These are phyloP conservation scores for Bellardia pandia DNA, from an alignment of 2,888 invertebrate genomes.

Conservation along the genomic window DNA sequence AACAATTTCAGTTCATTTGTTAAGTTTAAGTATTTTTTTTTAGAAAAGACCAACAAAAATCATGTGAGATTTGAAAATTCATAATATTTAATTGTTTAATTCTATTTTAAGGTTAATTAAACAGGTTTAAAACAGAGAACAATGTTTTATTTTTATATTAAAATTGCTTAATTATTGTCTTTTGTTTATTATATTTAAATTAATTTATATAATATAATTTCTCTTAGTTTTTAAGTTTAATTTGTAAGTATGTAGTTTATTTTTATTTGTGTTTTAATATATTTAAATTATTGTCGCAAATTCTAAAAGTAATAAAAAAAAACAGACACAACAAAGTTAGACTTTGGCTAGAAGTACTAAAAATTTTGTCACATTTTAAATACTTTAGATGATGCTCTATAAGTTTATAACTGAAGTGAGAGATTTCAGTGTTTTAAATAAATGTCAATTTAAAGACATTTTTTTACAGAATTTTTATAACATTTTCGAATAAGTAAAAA, in stretches of 20 bases:
- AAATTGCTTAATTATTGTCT: not conserved
- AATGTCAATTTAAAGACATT: too few relatives aligned
- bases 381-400: too few relatives aligned
- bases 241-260: conserved; percentile 3
- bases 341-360: too few relatives aligned
- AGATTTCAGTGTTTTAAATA: too few relatives aligned
- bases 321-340: not conserved
- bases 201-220: not conserved
- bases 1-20: conserved; percentile 20
- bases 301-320: not conserved
- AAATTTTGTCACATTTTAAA: too few relatives aligned
- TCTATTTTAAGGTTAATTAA: not conserved
- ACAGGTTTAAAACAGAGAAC: not conserved
- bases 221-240: conserved; percentile 9
- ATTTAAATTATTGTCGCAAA: conserved; percentile 4
- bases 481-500: too few relatives aligned
- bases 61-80: conserved; percentile 27
- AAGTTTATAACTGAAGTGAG: too few relatives aligned
- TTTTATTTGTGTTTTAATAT: not conserved
- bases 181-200: conserved; percentile 2
- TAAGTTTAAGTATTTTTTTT: conserved; percentile 33
- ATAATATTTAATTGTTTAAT: not conserved
- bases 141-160: not conserved
- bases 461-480: too few relatives aligned
- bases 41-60: conserved; percentile 56